A percentile compares a stretch with the other conserved stretches of the same genome.
Conservation (phyloP, 2,797 vertebrate species). For the Schizopygopsis malacanthus region DNA sequence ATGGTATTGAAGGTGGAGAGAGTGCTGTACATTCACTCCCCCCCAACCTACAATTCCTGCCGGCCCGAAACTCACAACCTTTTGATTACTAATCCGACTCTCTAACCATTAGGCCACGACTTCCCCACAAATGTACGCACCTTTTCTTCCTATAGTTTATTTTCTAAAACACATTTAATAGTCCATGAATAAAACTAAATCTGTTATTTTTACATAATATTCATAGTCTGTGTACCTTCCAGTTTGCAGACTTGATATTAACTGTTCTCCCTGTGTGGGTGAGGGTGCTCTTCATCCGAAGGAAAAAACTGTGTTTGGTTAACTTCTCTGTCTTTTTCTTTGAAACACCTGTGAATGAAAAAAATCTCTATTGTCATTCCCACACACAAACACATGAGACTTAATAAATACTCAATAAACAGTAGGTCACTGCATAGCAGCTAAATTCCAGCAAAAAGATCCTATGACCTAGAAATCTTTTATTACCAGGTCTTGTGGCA, state of each 20-base stretch:
- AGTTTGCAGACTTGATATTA: constrained; percentile 88
- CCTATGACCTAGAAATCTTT: neutral
- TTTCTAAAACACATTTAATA: too few relatives aligned
- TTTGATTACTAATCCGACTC: too few relatives aligned
- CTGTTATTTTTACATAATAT: neutral
- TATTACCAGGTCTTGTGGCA: constrained; percentile 77
- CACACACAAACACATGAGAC: neutral
- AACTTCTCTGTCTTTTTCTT: constrained; percentile 71
- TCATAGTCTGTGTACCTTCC: constrained; percentile 78
- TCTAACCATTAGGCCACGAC: too few relatives aligned
- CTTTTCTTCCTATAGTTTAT: neutral
- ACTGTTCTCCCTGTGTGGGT: constrained; percentile 86
- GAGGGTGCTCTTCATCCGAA: constrained; percentile 89
- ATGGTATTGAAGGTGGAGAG: too few relatives aligned
- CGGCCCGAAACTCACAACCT: too few relatives aligned
- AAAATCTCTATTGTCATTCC: neutral
- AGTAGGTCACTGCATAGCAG: neutral
- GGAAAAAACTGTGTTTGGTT: constrained; percentile 79
- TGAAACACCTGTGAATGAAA: constrained; percentile 68
- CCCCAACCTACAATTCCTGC: too few relatives aligned
- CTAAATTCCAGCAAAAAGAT: neutral
- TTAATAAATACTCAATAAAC: neutral
- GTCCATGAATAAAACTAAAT: neutral
- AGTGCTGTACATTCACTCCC: too few relatives aligned
- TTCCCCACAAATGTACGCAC: neutral